Percentiles rank a stretch among this genome's conserved stretches.
phyloP scores from a whole-genome alignment of 2,888 invertebrate species.

The Euphydryas editha region DNA sequence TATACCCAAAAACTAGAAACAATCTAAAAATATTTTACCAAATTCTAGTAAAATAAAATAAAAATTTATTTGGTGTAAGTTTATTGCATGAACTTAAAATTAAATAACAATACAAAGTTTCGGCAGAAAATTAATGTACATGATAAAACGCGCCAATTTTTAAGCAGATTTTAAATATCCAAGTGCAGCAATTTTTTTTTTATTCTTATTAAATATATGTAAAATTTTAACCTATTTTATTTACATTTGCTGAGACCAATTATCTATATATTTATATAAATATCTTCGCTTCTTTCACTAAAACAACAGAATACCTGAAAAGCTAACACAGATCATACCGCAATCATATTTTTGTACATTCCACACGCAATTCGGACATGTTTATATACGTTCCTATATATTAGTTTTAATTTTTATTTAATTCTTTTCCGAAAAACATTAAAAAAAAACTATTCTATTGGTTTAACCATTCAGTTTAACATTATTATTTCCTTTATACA shows the following conservation, averaged over 20 bases:
- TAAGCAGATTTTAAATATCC: background rate
- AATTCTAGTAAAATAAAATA: background rate
- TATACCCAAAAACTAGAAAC: background rate
- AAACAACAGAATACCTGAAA: background rate
- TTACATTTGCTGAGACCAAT: slow-evolving; percentile 25
- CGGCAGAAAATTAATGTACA: slow-evolving; percentile 31
- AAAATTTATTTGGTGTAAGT: slow-evolving; percentile 2
- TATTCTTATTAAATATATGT: slow-evolving; percentile 29
- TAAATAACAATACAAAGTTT: slow-evolving; percentile 45
- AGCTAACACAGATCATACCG: background rate
- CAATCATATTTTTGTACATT: slow-evolving; percentile 1
- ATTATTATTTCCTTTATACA: too few species aligned
- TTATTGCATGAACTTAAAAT: slow-evolving; percentile 44
- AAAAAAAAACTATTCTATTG: too few species aligned
- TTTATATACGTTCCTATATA: background rate
- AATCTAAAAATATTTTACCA: background rate
- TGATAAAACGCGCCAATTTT: slow-evolving; percentile 17
- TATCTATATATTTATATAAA: slow-evolving; percentile 12
- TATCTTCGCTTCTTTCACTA: background rate
- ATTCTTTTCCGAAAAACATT: background rate
- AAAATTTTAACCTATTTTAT: slow-evolving; percentile 31
- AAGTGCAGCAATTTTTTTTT: slow-evolving; percentile 25
- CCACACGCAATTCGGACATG: background rate
- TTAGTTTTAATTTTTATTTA: background rate
- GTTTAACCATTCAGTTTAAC: too few species aligned